A percentile compares a stretch with the other conserved stretches of the same genome.
Conservation (phyloP, 2,113 vertebrate genomes). For the Chrysochloris asiatica region DNA sequence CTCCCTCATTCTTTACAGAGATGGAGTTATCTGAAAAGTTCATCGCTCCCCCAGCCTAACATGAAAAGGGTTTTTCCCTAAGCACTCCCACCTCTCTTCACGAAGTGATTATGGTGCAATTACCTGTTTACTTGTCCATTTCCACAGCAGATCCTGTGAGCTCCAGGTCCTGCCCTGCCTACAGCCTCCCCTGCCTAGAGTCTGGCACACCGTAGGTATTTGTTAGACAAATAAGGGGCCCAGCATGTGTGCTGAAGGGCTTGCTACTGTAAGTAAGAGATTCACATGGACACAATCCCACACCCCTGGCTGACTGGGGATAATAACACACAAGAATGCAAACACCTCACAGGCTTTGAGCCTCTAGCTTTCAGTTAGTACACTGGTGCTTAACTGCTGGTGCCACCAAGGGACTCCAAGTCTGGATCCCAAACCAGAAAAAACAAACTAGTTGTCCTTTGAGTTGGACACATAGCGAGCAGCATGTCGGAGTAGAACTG, state of each 20-base stretch:
- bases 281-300: fast-evolving
- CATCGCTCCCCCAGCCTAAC: no score
- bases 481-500: no score
- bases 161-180: background rate
- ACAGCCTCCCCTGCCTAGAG: background rate
- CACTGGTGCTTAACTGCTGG: background rate
- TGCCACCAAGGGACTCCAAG: background rate
- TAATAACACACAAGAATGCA: background rate
- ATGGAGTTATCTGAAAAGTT: background rate
- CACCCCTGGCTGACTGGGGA: background rate
- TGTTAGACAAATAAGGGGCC: background rate
- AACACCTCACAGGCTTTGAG: no score
- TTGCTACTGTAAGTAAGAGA: no score
- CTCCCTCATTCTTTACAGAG: background rate
- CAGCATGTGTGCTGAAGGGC: fast-evolving
- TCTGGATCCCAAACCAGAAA: background rate
- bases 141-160: background rate
- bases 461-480: no score
- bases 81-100: background rate
- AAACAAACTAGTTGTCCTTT: no score
- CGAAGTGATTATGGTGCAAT: background rate
- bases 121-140: background rate
- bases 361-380: background rate
- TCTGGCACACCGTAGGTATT: background rate
- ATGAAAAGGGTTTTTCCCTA: background rate